phyloP scores from a whole-genome alignment of 2,113 vertebrate species.

The Pelecanus crispus region DNA sequence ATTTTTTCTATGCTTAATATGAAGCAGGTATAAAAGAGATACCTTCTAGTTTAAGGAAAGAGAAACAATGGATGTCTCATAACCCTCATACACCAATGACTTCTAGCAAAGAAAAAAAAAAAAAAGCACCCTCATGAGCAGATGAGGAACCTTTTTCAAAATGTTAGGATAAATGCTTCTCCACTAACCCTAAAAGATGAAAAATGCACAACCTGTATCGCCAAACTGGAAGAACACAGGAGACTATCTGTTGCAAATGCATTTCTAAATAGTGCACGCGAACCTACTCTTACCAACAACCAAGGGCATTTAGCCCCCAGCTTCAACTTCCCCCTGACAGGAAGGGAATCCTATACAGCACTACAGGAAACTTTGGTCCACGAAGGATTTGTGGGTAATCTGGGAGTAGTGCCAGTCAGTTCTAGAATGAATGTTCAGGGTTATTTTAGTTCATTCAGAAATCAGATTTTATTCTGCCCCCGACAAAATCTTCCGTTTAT shows the following conservation, averaged over 20 bases:
- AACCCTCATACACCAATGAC: neutral
- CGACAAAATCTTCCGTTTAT: neutral
- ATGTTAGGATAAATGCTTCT: neutral
- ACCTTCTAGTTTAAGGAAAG: neutral
- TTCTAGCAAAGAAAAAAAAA: neutral
- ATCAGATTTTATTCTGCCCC: neutral
- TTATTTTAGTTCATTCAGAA: neutral
- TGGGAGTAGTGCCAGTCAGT: neutral
- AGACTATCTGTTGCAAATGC: accelerated
- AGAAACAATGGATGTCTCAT: neutral
- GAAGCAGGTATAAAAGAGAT: neutral
- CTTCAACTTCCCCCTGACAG: accelerated
- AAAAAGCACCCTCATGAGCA: neutral
- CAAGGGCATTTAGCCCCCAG: neutral
- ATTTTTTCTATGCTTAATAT: neutral
- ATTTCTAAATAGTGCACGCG: accelerated
- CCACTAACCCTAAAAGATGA: neutral
- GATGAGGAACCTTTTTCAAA: neutral
- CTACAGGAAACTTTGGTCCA: neutral
- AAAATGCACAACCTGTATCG: accelerated
- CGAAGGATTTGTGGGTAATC: accelerated
- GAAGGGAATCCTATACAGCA: neutral
- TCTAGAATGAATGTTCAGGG: accelerated
- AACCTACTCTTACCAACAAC: neutral
- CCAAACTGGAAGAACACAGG: neutral